Base-by-base conservation (phyloP, 2,888 invertebrate genomes). In the Sphecodes monilicornis region DNA sequence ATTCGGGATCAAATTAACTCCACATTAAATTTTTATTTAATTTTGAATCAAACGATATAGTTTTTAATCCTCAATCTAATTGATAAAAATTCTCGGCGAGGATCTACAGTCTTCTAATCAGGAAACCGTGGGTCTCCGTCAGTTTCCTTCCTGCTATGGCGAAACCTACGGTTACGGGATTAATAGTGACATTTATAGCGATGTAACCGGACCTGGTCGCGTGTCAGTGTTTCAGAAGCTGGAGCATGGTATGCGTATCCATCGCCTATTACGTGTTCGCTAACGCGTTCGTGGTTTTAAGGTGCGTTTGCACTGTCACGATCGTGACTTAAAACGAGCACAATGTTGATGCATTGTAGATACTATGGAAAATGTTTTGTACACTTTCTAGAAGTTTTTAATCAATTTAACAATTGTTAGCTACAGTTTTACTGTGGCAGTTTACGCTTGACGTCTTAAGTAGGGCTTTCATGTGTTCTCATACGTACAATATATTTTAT, bases 161-260 rank as follows among this genome's bases (percentile, higher is more conserved):
- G 36, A 16, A 39, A 69, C 29, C 22, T 22, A 39, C 39, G 29
- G 46, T 64, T 64, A 64, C 41, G 75, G 32, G 64, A 60, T 74
- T 64, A 75, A 66, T 64, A 6, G 43, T 32, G 18, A 57, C 73
- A 57, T 16, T 73, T 32, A 39, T 29, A 29, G n/a, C 16, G 32
- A 70, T 29, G 73, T 39, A 60, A 60, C 57, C n/a, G 26, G n/a
- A 57, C 26, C 39, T 26, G 26, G 57, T 57, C 26, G 57, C 22
- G 69, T 41, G 69, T 22, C 22, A 29, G 26, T 22, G 50, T 69
- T 69, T 39, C 69, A 26, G n/a, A 29, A 13, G 41, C 57, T 57
- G 57, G 26, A 57, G 57, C 57, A 13, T 57, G 57, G 11, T 13
- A 57, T 26, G 57, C 26, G 57, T 57, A 29, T 16, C 13, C 26